Evolutionary conservation across 2,888 invertebrate species (phyloP).

Genomic region (Smittia aterrima): DNA sequence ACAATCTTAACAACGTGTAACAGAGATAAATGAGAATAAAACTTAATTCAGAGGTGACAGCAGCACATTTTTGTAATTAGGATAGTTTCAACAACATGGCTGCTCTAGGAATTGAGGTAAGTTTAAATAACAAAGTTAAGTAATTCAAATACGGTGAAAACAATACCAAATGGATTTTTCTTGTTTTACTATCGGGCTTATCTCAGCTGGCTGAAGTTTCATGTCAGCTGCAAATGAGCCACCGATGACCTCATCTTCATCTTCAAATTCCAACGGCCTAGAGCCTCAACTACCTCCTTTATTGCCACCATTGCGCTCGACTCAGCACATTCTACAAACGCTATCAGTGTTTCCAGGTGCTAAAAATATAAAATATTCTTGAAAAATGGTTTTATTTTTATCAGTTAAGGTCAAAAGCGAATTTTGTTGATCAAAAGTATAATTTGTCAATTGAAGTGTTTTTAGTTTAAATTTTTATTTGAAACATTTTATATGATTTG

Average conservation of each 20-base stretch:
- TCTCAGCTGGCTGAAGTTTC: constrained; percentile 50
- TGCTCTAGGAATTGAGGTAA: constrained; percentile 46
- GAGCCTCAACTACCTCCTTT: constrained; percentile 56
- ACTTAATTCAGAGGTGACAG: background rate
- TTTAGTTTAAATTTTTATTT: too few relatives aligned
- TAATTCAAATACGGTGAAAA: background rate
- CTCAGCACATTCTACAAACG: constrained; percentile 54
- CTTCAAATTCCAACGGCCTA: constrained; percentile 56
- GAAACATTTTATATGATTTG: too few relatives aligned
- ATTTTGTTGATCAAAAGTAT: too few relatives aligned
- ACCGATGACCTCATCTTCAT: constrained; percentile 56
- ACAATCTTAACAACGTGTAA: background rate
- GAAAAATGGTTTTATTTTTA: too few relatives aligned
- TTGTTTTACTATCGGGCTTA: background rate
- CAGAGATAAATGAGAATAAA: background rate
- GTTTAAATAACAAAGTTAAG: background rate
- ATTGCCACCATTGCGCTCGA: constrained; percentile 56
- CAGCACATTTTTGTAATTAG: background rate
- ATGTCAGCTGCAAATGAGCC: constrained; percentile 55
- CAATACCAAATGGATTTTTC: background rate
- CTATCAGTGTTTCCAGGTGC: constrained; percentile 56
- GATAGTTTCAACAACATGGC: constrained; percentile 46
- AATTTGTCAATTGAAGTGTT: too few relatives aligned
- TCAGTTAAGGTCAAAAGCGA: too few relatives aligned
- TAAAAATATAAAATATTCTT: background rate